Conservation (phyloP, 2,113 vertebrate species). For the Phaethornis superciliosus region DNA sequence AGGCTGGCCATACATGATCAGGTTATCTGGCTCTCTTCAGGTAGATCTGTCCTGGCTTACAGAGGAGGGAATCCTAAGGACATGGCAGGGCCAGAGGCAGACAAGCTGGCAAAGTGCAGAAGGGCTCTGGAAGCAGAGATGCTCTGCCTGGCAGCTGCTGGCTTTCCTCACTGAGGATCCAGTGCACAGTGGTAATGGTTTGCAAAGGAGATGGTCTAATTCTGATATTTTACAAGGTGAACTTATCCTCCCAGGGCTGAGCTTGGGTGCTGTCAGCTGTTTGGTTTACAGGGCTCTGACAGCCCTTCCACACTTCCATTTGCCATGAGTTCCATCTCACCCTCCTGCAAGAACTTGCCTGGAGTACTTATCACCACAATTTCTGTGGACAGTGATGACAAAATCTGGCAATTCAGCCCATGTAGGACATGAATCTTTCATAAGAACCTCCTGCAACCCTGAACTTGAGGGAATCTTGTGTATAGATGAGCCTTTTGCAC, state of each 20-base stretch:
- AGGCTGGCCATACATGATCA: background rate
- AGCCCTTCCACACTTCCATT: background rate
- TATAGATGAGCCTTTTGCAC: background rate
- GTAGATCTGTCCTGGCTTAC: background rate
- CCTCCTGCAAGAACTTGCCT: background rate
- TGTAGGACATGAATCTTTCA: fast-evolving
- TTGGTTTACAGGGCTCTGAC: fast-evolving
- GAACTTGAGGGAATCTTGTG: background rate
- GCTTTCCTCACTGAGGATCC: background rate
- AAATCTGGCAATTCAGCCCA: background rate
- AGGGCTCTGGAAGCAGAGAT: background rate
- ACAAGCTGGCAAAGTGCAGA: background rate
- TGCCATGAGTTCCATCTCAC: background rate
- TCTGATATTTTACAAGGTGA: background rate
- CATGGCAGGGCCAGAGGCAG: background rate
- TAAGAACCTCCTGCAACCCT: background rate
- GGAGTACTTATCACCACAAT: background rate
- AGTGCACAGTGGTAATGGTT: background rate
- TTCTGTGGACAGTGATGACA: background rate
- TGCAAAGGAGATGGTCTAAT: background rate
- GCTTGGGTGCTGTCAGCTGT: background rate
- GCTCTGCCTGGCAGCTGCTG: background rate
- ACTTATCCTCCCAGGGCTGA: background rate
- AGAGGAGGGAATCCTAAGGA: background rate
- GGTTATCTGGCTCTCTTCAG: background rate